Evolutionary conservation across 2,113 vertebrate species (phyloP).

Genomic region (Tachuris rubrigastra): DNA sequence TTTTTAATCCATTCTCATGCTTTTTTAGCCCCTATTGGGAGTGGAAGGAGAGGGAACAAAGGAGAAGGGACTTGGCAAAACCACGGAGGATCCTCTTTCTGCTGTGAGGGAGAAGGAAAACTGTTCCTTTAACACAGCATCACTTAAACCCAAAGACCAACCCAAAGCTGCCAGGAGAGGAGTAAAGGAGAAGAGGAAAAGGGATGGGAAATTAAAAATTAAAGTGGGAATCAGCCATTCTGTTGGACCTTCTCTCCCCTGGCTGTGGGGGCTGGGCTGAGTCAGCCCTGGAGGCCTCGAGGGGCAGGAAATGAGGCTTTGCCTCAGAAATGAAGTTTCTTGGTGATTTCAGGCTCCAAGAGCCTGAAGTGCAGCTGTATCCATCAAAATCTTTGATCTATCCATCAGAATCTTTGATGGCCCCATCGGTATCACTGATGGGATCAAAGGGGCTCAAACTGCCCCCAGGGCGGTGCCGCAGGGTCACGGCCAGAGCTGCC

Average conservation of each 20-base stretch:
- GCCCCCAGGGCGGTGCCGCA: neutral
- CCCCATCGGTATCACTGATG: neutral
- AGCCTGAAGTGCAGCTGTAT: neutral
- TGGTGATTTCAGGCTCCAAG: neutral
- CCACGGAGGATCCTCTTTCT: neutral
- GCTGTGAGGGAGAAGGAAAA: neutral
- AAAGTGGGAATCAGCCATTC: neutral
- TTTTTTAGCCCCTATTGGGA: neutral
- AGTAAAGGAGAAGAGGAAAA: neutral
- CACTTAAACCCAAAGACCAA: neutral
- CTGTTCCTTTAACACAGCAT: neutral
- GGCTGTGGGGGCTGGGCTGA: neutral
- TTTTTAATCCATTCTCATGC: neutral
- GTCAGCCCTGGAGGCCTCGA: neutral
- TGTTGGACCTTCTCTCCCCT: neutral
- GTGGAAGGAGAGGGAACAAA: neutral
- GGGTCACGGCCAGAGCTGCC: neutral
- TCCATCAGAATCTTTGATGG: neutral
- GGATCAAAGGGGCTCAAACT: neutral
- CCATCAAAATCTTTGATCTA: neutral
- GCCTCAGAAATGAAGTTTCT: neutral
- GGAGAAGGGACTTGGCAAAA: neutral
- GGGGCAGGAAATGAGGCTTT: neutral
- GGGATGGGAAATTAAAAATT: neutral
- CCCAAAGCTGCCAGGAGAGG: neutral